phyloP scores from a whole-genome alignment of 2,797 vertebrate species.

The Eleutherodactylus coqui region DNA sequence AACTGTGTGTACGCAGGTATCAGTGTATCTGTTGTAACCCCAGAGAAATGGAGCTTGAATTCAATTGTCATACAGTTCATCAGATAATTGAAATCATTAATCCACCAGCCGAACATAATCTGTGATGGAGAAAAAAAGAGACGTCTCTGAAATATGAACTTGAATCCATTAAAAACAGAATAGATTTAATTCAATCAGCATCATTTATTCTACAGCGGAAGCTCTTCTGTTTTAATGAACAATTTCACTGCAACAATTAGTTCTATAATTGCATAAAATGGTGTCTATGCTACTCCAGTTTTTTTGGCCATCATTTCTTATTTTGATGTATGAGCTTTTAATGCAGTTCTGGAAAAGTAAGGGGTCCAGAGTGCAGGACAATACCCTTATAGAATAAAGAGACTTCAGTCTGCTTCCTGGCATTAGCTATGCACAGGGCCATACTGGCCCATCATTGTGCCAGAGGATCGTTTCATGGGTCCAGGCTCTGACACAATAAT shows the following conservation, averaged over 20 bases:
- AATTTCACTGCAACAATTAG: neutral
- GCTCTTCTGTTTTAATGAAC: neutral
- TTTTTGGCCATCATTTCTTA: neutral
- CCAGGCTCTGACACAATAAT: too few species aligned
- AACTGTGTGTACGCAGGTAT: neutral
- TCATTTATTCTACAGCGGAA: neutral
- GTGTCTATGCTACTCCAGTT: neutral
- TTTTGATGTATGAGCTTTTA: neutral
- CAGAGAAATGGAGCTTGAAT: conserved; percentile 16
- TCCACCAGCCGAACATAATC: neutral
- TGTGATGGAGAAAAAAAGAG: neutral
- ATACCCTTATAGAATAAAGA: too few species aligned
- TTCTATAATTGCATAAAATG: neutral
- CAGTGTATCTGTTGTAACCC: neutral
- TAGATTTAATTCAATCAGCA: neutral
- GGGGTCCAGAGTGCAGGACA: neutral
- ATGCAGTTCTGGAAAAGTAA: neutral
- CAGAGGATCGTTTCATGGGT: too few species aligned
- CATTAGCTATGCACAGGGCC: too few species aligned
- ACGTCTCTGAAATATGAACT: conserved; percentile 13
- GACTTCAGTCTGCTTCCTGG: too few species aligned
- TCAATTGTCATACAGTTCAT: neutral
- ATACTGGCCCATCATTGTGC: too few species aligned
- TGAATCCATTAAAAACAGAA: neutral
- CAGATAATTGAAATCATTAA: conserved; percentile 11